Percentiles rank a stretch among this genome's conserved stretches.
Conservation (phyloP, 2,113 vertebrate species). For the Echinops telfairi region DNA sequence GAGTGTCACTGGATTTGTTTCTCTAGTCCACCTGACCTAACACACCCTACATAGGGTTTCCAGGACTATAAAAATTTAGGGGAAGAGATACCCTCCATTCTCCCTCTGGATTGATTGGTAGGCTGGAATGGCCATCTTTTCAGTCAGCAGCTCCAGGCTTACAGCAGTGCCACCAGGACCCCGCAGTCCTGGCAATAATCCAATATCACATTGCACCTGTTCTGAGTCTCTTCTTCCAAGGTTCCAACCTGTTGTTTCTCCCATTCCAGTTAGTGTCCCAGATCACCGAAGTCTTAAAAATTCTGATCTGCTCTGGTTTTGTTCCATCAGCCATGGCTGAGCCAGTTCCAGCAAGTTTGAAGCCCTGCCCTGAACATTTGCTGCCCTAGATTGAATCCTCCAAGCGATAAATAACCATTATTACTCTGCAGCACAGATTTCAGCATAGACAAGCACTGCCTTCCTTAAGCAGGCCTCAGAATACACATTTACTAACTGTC, state of each 20-base stretch:
- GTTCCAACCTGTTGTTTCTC: neutral
- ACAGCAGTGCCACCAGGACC: no score
- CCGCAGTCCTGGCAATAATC: neutral
- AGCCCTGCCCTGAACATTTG: neutral
- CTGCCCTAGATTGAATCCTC: no score
- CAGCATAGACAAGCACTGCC: neutral
- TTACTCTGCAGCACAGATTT: neutral
- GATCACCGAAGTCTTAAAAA: neutral
- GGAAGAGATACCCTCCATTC: no score
- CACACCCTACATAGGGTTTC: no score
- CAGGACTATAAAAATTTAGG: no score
- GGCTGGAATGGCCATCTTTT: no score
- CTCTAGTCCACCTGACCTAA: no score
- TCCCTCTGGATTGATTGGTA: no score
- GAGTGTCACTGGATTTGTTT: no score
- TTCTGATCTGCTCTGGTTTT: neutral
- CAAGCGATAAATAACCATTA: no score
- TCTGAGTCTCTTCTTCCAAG: neutral
- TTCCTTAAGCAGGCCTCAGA: constrained; percentile 3
- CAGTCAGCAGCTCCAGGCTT: no score
- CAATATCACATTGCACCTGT: neutral
- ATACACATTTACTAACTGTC: neutral
- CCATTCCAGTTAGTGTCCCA: neutral
- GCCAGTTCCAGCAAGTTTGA: neutral
- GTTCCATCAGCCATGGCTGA: neutral